These are phyloP conservation scores for Apodemus sylvaticus DNA, from an alignment of 2,113 vertebrate species.

Conservation along the genomic window DNA sequence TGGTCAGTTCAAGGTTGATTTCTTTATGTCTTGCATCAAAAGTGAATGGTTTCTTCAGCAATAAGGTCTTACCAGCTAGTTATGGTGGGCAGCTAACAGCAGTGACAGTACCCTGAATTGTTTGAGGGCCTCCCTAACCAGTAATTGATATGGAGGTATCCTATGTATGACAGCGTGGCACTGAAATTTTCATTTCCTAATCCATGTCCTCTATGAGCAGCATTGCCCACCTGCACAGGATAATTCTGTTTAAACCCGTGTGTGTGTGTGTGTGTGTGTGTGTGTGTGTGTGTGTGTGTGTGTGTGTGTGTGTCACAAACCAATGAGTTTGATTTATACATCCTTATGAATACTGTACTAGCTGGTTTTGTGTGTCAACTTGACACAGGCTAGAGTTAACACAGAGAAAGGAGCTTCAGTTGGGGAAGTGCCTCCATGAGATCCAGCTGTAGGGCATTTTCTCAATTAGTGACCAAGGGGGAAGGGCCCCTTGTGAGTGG, in stretches of 20 bases:
- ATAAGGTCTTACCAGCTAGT: background rate
- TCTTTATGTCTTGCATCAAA: background rate
- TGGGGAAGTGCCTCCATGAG: too few species aligned
- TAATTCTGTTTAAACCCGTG: background rate
- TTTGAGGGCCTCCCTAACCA: background rate
- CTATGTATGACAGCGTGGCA: background rate
- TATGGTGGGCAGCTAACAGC: background rate
- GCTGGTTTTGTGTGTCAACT: too few species aligned
- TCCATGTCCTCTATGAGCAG: background rate
- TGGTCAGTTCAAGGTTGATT: background rate
- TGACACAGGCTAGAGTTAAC: too few species aligned
- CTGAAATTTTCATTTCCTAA: background rate
- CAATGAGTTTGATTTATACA: background rate
- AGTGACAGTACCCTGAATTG: background rate
- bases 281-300: background rate
- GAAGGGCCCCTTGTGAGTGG: too few species aligned
- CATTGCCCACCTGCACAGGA: background rate
- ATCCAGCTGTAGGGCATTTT: too few species aligned
- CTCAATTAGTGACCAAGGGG: too few species aligned
- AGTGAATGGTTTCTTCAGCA: background rate
- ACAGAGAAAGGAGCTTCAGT: too few species aligned
- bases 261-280: background rate
- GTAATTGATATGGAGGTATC: background rate
- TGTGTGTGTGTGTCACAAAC: background rate
- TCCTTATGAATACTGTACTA: background rate